Evolutionary conservation across 2,797 vertebrate species (phyloP).

Genomic region (Karalla daura): DNA sequence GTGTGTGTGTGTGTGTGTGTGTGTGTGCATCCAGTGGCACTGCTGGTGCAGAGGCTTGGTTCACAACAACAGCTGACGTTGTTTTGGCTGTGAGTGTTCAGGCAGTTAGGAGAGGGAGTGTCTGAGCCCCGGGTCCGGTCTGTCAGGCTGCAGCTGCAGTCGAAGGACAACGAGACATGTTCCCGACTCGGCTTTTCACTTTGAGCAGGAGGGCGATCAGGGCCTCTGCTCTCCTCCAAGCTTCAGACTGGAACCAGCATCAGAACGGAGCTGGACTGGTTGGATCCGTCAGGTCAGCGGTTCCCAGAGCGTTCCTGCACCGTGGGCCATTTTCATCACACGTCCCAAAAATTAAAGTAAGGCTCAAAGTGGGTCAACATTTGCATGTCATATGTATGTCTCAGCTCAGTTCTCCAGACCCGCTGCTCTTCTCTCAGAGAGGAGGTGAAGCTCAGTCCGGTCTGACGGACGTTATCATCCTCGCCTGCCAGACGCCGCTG

Average conservation of each 20-base stretch:
- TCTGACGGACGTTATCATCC: too few species aligned
- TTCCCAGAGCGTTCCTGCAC: not conserved
- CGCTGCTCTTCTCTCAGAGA: too few species aligned
- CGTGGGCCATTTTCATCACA: not conserved
- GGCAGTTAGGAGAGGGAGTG: too few species aligned
- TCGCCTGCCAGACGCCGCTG: too few species aligned
- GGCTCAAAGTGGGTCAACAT: not conserved
- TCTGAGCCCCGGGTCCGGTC: not conserved
- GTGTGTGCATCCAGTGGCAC: not conserved
- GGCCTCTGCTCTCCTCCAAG: too few species aligned
- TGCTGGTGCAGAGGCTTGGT: not conserved
- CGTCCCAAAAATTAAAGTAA: not conserved
- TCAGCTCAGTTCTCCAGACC: not conserved
- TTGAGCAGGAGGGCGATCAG: too few species aligned
- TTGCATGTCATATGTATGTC: not conserved
- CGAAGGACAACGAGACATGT: too few species aligned
- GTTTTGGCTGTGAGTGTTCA: slow-evolving; percentile 12
- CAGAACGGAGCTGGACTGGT: too few species aligned
- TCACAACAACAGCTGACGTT: slow-evolving; percentile 1
- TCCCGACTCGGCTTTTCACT: too few species aligned
- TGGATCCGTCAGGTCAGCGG: too few species aligned
- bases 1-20: not conserved
- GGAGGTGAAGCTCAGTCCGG: too few species aligned
- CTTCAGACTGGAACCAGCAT: too few species aligned
- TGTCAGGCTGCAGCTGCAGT: not conserved